Base-by-base conservation (phyloP, 2,888 invertebrate genomes). In the Pemphredon lugubris region DNA sequence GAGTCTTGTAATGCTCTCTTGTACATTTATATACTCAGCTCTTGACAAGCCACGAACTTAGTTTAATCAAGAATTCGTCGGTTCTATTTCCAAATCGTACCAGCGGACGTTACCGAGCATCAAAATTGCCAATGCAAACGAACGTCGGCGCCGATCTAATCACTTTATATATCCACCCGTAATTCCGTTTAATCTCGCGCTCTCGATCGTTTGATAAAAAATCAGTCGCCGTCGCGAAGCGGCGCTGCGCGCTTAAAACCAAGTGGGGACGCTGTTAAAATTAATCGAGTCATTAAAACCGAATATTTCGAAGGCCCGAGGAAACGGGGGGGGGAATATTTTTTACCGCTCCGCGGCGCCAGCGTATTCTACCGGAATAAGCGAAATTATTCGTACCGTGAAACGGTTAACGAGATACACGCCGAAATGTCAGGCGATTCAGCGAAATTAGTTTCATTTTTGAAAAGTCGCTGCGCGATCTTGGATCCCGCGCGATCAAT, bases 361-460 rank as follows among this genome's bases (percentile, higher is more conserved):
- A 14, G 53, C 47, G 39, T 40, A 18, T n/a, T 30, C 11, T 18
- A 32, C 42, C 16, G 11, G 30, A 18, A 40, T 4, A 13, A 60
- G 40, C 45, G 34, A 42, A 47, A 67, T 67, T 67, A 67, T 54
- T 67, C 37, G 40, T 34, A 20, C 20, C 30, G 32, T 18, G 21
- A n/a, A n/a, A 37, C 26, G 30, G 54, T 53, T 60, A 48, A 9
- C 3, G 23, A 5, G 13, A 23, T 23, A 39, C 53, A 7, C 44
- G n/a, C 40, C 26, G 11, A 18, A 48, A 47, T 32, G 53, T 13
- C 11, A 23, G 20, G 30, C 39, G 45, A 37, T 54, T 61, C 44
- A n/a, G 14, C 39, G 48, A 60, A 67, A 67, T 61, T 67, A 42
- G 61, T 68, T 68, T 68, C 39, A 63, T 68, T 63, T 68, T 14